Conservation (phyloP, 2,113 vertebrate genomes). For the Megalops atlanticus region DNA sequence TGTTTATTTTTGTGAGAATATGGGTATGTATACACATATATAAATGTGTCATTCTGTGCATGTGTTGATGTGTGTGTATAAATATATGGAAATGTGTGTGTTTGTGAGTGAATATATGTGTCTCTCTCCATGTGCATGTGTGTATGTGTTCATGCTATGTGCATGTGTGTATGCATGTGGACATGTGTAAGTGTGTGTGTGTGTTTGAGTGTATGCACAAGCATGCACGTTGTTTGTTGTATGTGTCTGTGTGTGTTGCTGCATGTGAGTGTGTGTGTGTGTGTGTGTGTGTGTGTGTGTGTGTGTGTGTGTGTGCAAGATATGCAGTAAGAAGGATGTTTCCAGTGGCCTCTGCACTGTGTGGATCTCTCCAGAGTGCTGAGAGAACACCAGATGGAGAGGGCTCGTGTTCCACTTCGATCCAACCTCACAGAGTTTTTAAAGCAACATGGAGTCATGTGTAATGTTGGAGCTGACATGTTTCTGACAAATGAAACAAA, state of each 20-base stretch:
- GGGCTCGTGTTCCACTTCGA: not conserved
- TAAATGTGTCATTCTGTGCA: not conserved
- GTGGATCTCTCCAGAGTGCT: not conserved
- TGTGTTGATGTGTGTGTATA: not conserved
- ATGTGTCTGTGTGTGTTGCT: too few relatives aligned
- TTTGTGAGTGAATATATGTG: not conserved
- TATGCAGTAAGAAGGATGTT: not conserved
- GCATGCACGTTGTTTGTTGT: too few relatives aligned
- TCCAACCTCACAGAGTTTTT: not conserved
- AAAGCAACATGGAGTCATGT: not conserved
- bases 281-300: not conserved
- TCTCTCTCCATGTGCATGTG: not conserved
- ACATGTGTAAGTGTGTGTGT: too few relatives aligned
- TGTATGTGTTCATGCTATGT: too few relatives aligned
- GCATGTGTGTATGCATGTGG: too few relatives aligned
- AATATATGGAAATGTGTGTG: not conserved
- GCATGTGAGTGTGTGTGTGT: not conserved
- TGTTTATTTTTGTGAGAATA: not conserved
- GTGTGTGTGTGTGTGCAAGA: not conserved
- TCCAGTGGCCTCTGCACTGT: slow-evolving; percentile 6
- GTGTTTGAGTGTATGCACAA: too few relatives aligned
- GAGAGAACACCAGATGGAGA: slow-evolving; percentile 2
- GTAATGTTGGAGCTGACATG: not conserved
- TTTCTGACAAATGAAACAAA: slow-evolving; percentile 21
- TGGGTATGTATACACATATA: not conserved